Evolutionary conservation across 30 jellyfish, hydroid and myxozoan species (phyloP), one percentile per base, ranked within the genome.

Genomic region (Turritopsis dohrnii): DNA sequence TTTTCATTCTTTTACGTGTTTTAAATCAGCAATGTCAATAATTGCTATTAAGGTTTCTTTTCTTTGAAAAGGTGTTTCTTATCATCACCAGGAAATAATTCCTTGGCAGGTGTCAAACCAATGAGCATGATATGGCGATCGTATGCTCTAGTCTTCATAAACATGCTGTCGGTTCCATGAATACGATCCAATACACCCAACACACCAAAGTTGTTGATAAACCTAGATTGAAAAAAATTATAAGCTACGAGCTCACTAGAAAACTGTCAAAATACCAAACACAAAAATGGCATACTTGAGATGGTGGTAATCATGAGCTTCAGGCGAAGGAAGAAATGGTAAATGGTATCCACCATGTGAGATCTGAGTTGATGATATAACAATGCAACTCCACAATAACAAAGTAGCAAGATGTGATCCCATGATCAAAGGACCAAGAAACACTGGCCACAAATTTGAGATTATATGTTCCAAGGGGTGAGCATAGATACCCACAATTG

Each of bases 291-390:
- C 96, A 79, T 81, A 92, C 98, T 87, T 87, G 71, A 92, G 73
- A 83, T 92, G 98, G 75, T 92, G 98, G 69, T 23, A 92, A 81
- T 92, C 98, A 65, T 92, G 98, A 20, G 98, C 98, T 82, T 92
- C 98, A 21, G 96, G 96, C n/a, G 98, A 92, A 28, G 98, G 98
- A 69, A 92, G 72, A 72, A 92, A 92, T 1, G 98, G 98, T 21
- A 92, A 29, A 81, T 92, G 98, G 66, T 82, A 92, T 13, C 98
- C 98, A 26, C 90, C 94, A 66, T 92, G 98, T 23, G 98, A 84
- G 20, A 92, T 81, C 28, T 77, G 84, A 9, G 96, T 92, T 17
- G 98, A 92, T 80, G 88, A 79, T 74, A 77, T 31, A 1, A 92
- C 95, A 79, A 85, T 52, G 1, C 77, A 20, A 81, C 71, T 77